Base-by-base conservation (phyloP, 2,113 vertebrate genomes). In the Polyodon spathula region DNA sequence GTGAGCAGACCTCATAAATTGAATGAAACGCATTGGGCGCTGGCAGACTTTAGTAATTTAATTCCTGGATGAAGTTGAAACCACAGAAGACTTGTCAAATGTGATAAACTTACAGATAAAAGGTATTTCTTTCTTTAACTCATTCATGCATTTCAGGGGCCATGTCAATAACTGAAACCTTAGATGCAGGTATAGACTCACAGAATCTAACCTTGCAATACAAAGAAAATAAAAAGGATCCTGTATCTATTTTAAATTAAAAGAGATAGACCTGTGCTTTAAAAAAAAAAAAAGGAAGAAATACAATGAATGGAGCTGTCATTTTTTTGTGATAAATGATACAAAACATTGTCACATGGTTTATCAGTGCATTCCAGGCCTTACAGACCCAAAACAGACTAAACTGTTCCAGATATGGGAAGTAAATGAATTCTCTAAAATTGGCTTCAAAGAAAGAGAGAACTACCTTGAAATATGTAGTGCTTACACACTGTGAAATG, bases 391-490 rank as follows among this genome's bases (percentile, higher is more conserved):
- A 60, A 27, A 37, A 9, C 27, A 50, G 44, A 10, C 58, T 60
- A 46, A 50, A 51, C 5, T 12, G 58, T 50, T 50, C n/a, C 58
- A 38, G 43, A 48, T 60, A 39, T 14, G n/a, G 40, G n/a, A 44
- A 58, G 43, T 43, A 58, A 58, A 58, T 58, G 56, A 58, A 40
- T 41, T 39, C 41, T 16, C 11, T 43, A 58, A 58, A 58, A 43
- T 41, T 44, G 40, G 12, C 14, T n/a, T n/a, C 40, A 42, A 8
- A 50, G n/a, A 50, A 4, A 50, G 11, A 50, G 16, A 58, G 27
- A 58, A 41, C n/a, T 4, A 51, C 58, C 51, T 60, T 60, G 46
- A 60, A 51, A 50, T 50, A 60, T 46, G 51, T 50, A 59, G n/a
- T n/a, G n/a, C n/a, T n/a, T n/a, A n/a, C n/a, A n/a, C n/a, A n/a